These are phyloP conservation scores for Merodon equestris DNA, from an alignment of 2,888 invertebrate genomes.

Conservation along the genomic window DNA sequence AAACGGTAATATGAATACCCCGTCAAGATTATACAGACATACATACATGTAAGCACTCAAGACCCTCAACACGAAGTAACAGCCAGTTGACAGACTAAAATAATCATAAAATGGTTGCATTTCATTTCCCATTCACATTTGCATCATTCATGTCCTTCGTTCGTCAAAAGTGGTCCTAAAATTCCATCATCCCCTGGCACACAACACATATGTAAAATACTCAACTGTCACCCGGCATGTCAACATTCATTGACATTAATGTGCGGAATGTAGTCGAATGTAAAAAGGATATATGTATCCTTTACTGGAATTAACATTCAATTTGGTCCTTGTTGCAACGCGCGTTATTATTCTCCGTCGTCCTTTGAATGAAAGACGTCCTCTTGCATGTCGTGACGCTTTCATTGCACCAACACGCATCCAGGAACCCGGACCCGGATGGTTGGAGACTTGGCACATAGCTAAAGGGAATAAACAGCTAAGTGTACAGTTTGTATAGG, in stretches of 20 bases:
- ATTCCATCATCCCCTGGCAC: background rate
- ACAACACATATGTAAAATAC: background rate
- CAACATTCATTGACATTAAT: constrained; percentile 58
- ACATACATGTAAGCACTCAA: constrained; percentile 12
- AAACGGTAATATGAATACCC: background rate
- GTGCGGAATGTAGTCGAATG: constrained; percentile 52
- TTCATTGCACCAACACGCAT: constrained; percentile 25
- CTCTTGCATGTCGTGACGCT: constrained; percentile 49
- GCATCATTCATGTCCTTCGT: constrained; percentile 48
- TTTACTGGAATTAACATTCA: constrained; percentile 60
- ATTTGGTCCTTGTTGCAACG: constrained; percentile 56
- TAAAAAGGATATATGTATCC: constrained; percentile 45
- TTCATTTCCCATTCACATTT: constrained; percentile 64
- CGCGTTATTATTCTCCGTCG: constrained; percentile 45
- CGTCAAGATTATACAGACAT: background rate
- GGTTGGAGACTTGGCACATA: too few relatives aligned
- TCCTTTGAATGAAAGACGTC: constrained; percentile 49
- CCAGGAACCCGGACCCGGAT: too few relatives aligned
- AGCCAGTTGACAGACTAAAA: constrained; percentile 49
- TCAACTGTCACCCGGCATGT: constrained; percentile 9
- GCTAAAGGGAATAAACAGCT: too few relatives aligned
- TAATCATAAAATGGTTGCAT: constrained; percentile 66
- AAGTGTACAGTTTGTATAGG: too few relatives aligned
- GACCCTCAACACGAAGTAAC: background rate
- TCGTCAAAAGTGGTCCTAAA: constrained; percentile 51